Conservation (phyloP, 2,113 vertebrate species). For the Castor canadensis region DNA sequence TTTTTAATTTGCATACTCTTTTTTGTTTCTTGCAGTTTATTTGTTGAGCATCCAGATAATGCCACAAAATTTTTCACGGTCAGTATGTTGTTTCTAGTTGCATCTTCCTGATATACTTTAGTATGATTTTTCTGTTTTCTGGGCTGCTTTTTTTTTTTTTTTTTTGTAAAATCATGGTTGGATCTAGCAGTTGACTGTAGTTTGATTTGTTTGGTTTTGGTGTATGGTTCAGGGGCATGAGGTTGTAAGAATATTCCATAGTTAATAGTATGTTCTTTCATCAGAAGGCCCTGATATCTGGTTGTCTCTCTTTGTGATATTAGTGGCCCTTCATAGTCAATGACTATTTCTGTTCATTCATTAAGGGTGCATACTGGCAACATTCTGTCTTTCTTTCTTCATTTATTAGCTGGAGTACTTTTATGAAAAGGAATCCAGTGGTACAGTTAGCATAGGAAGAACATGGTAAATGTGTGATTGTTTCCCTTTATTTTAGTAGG, state of each 20-base stretch:
- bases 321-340: background rate
- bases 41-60: slow-evolving; percentile 9
- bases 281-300: background rate
- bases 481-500: slow-evolving; percentile 15
- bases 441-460: background rate
- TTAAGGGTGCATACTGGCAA: background rate
- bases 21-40: slow-evolving; percentile 2
- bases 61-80: background rate
- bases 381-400: background rate
- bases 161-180: background rate
- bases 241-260: background rate
- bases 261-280: background rate
- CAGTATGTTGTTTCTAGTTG: background rate
- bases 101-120: background rate
- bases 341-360: background rate
- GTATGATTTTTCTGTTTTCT: background rate
- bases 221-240: background rate
- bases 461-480: background rate
- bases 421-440: background rate
- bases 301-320: background rate
- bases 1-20: background rate
- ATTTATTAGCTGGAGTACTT: background rate
- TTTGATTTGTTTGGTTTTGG: slow-evolving; percentile 12
- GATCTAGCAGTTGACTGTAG: background rate
- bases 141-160: background rate